Base-by-base conservation (phyloP, 30 jellyfish, hydroid and myxozoan species). In the Cassiopea xamachana region DNA sequence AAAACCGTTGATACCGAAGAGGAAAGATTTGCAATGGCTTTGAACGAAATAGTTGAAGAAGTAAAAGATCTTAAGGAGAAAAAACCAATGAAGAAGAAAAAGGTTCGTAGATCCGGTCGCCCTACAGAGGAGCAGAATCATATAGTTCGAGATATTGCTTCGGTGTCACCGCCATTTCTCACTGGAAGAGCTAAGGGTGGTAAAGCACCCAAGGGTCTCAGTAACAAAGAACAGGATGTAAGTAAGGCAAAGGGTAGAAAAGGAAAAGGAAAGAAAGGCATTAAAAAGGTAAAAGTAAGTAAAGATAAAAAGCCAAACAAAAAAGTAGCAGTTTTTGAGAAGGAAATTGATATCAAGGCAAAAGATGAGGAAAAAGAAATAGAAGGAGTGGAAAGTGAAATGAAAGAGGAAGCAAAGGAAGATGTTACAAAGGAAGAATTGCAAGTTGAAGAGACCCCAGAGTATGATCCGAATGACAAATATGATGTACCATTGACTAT, bases 111-210 rank as follows among this genome's bases (percentile, higher is more conserved):
- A 67, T 10, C 71, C 12, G 71, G 88, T 1, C 43, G 73, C n/a
- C 45, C 84, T 44, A 47, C 70, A 7, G 94, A 87, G n/a, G 87
- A 77, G 59, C 55, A 55, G 12, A 59, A 48, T n/a, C 70, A 73
- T 44, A 77, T 87, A 1, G 85, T 87, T 3, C 90, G 90, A 9
- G 95, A 88, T 43, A 44, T 79, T 4, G 60, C 86, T 13, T 59
- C 95, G 2, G 95, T 80, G 18, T 88, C 95, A 9, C 95, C 95
- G 58, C 95, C 95, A 49, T 88, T 88, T 79, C 82, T 46, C 48
- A 88, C 95, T 19, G 95, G 95, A 4, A 78, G 58, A 17, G 82
- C 73, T 45, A 88, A 88, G 44, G 95, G 79, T 10, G 74, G 48
- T 9, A 88, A 88, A 48, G 60, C 95, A 39, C 95, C 95, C 1